A percentile compares a stretch with the other conserved stretches of the same genome.
Evolutionary conservation across 2,888 invertebrate genomes (phyloP).

Genomic region (Dorcus parallelipipedus): DNA sequence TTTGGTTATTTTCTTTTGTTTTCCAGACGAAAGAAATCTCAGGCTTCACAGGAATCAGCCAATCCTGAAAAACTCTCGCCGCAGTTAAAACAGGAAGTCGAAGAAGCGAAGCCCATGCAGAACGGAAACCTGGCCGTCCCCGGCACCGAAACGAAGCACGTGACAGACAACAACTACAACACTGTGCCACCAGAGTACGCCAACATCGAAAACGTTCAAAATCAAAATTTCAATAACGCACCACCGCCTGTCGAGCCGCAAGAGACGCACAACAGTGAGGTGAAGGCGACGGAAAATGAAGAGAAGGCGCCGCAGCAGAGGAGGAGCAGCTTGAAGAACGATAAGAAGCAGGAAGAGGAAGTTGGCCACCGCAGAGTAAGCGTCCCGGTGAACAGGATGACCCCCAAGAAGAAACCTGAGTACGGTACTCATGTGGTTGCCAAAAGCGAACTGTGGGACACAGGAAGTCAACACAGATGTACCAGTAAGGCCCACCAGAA

Average conservation of each 20-base stretch:
- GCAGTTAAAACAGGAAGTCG: constrained; percentile 18
- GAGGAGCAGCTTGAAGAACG: constrained; percentile 23
- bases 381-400: constrained; percentile 38
- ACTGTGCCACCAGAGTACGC: neutral
- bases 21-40: constrained; percentile 16
- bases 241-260: constrained; percentile 5
- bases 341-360: constrained; percentile 13
- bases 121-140: constrained; percentile 26
- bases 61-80: constrained; percentile 9
- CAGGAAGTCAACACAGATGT: constrained; percentile 46
- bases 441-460: constrained; percentile 50
- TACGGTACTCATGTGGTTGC: constrained; percentile 47
- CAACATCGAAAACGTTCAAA: neutral
- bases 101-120: constrained; percentile 25
- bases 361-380: constrained; percentile 37
- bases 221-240: constrained; percentile 11
- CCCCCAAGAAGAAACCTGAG: constrained; percentile 51
- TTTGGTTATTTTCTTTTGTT: neutral
- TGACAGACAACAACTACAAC: neutral
- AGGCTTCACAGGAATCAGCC: constrained; percentile 6
- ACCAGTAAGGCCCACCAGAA: constrained; percentile 41
- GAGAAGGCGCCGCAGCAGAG: constrained; percentile 14
- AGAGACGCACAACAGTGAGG: neutral
- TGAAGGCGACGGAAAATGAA: neutral
- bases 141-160: constrained; percentile 6